Base-by-base conservation (phyloP, 2,888 invertebrate genomes). In the Perdita meconis region DNA sequence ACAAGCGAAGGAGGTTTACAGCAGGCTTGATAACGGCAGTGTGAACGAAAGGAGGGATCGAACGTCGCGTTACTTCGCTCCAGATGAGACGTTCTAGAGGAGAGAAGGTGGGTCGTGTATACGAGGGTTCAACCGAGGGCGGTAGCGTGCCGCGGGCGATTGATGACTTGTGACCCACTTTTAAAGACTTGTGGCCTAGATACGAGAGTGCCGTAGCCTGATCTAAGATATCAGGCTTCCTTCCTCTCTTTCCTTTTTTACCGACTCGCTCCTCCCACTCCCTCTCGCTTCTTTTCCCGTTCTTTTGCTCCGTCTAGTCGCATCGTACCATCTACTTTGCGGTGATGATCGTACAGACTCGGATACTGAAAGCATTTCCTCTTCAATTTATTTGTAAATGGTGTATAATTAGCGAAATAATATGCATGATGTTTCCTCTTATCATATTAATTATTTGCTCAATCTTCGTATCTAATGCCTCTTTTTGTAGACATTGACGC, bases 111-210 rank as follows among this genome's bases (percentile, higher is more conserved):
- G 70, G 72, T 78, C 61, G 78, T 44, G 44, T 71, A 22, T 40
- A 40, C 66, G 76, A 26, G 72, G 70, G 78, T 77, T 67, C 81
- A 60, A 84, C 61, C 64, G 76, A 79, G 71, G 67, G 67, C 69
- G 75, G 65, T 77, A 82, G 81, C 80, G 73, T 79, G 86, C 83
- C 87, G 81, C 82, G 78, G 85, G 87, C 90, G 86, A 90, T 90
- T 88, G 90, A 89, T 89, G 89, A 89, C 89, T 91, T 82, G 88
- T 89, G 90, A 88, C 91, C 90, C 82, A 90, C 90, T 91, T 91
- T 86, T 85, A 71, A 79, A 81, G 73, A 82, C 84, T 83, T 78
- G 80, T 86, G 90, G 86, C 91, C 91, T 86, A 90, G 89, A 90
- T 91, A 87, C 89, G 88, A 87, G 87, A 88, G 87, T 88, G 89